phyloP scores from a whole-genome alignment of 2,888 invertebrate species.

The Trichogramma dendrolimi region DNA sequence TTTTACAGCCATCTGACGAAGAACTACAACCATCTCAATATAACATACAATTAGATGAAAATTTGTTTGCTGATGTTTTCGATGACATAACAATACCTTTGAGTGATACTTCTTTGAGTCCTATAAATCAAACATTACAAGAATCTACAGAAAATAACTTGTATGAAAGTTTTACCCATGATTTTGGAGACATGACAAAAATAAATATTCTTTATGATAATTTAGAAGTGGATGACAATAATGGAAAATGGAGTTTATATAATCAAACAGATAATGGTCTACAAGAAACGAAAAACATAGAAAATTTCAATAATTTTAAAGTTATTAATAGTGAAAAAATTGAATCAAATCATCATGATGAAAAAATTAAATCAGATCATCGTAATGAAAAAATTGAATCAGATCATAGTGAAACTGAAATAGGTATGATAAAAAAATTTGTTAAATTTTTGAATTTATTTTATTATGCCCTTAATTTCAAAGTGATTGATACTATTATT shows the following conservation, averaged over 20 bases:
- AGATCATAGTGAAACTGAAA: slow-evolving; percentile 30
- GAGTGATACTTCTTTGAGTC: not conserved
- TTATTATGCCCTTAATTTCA: not conserved
- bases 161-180: too few relatives aligned
- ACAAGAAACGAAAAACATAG: not conserved
- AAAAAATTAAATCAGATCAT: not conserved
- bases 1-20: too few relatives aligned
- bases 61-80: slow-evolving; percentile 38
- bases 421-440: slow-evolving; percentile 18
- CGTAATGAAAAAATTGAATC: slow-evolving; percentile 15
- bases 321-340: not conserved
- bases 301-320: not conserved
- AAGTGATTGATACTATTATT: not conserved
- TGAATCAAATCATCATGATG: not conserved
- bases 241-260: too few relatives aligned
- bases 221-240: too few relatives aligned
- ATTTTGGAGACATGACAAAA: too few relatives aligned
- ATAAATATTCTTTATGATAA: too few relatives aligned
- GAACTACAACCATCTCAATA: slow-evolving; percentile 24
- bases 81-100: slow-evolving; percentile 28
- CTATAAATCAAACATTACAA: slow-evolving; percentile 1
- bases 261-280: not conserved
- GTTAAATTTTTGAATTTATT: not conserved
- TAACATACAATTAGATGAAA: slow-evolving; percentile 30
- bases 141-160: slow-evolving; percentile 2